Evolutionary conservation across 1,140 invertebrate genomes (phyloP).

Genomic region (Reticulitermes speratus): DNA sequence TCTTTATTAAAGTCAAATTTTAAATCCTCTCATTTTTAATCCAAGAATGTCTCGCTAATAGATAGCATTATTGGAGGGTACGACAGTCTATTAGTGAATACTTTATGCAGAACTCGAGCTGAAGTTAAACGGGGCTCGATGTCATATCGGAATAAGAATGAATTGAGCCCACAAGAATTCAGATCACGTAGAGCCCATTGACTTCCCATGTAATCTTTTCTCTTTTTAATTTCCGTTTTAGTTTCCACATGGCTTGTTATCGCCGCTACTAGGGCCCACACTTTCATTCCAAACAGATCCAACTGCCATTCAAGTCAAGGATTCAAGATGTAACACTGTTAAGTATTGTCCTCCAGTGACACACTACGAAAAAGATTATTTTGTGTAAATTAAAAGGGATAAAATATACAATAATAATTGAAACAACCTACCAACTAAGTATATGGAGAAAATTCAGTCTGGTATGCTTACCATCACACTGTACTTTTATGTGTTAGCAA

Average conservation of each 20-base stretch:
- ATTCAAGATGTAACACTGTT: not conserved
- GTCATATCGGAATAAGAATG: constrained; percentile 3
- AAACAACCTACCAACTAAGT: no score
- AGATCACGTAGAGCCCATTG: not conserved
- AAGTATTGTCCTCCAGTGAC: not conserved
- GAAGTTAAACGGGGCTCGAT: not conserved
- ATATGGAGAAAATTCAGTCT: no score
- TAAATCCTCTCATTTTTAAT: not conserved
- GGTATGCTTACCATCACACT: no score
- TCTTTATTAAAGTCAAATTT: no score
- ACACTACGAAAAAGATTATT: not conserved
- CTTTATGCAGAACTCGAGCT: not conserved
- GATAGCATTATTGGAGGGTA: not conserved
- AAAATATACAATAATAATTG: no score
- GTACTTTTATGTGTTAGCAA: no score
- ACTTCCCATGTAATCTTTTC: constrained; percentile 12
- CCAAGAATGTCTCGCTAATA: not conserved
- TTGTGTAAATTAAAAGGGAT: no score
- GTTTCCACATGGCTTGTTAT: constrained; percentile 6
- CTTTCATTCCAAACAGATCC: not conserved
- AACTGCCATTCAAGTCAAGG: not conserved
- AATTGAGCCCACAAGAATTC: not conserved
- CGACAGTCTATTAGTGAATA: not conserved
- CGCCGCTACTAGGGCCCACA: not conserved
- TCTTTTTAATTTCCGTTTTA: constrained; percentile 17